A percentile compares a stretch with the other conserved stretches of the same genome.
These are phyloP conservation scores for Cephonodes hylas DNA, from an alignment of 2,888 invertebrate species.

Conservation along the genomic window DNA sequence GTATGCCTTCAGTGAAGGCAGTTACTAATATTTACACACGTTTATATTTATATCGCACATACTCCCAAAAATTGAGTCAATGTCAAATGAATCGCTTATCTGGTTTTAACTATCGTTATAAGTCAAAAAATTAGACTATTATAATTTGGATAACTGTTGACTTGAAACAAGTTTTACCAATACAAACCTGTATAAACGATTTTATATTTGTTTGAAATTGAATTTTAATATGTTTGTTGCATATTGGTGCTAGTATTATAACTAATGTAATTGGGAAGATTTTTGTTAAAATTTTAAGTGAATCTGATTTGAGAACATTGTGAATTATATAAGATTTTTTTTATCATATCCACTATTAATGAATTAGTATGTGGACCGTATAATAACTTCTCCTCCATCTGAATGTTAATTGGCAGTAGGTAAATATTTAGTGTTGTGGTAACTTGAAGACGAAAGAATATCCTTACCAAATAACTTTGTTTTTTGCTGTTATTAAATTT, in stretches of 20 bases:
- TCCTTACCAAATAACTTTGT: not conserved
- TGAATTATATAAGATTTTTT: not conserved
- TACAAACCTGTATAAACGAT: not conserved
- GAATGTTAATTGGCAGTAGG: not conserved
- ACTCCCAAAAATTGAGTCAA: constrained; percentile 74
- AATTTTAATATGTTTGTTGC: not conserved
- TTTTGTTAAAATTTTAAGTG: not conserved
- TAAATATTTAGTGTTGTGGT: not conserved
- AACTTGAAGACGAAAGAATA: not conserved
- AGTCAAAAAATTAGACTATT: not conserved
- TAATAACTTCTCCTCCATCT: not conserved
- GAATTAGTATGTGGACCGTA: not conserved
- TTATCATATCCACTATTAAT: not conserved
- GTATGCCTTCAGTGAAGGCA: constrained; percentile 77
- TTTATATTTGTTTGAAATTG: not conserved
- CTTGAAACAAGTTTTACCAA: not conserved
- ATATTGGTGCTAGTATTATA: constrained; percentile 15
- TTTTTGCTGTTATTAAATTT: not conserved
- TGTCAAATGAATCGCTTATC: constrained; percentile 25
- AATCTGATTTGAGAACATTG: not conserved
- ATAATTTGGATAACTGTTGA: not conserved
- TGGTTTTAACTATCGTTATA: not conserved
- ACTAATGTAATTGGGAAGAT: not conserved
- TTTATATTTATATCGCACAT: constrained; percentile 51
- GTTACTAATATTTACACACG: constrained; percentile 41